Evolutionary conservation across 1,140 invertebrate genomes (phyloP).

Genomic region (Eumeta japonica): DNA sequence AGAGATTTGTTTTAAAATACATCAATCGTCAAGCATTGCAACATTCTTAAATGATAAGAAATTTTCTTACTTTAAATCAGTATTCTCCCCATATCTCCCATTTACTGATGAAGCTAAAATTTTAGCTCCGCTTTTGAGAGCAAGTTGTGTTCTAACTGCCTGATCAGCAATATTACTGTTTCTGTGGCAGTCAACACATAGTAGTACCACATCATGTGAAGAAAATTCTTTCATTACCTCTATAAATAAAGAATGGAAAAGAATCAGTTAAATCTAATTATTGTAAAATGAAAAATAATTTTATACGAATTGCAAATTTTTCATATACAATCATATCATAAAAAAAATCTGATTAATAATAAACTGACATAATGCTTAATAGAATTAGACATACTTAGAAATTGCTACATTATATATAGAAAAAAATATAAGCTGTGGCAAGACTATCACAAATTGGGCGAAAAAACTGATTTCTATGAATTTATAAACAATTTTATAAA

Average conservation of each 20-base stretch:
- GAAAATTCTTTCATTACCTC: constrained; percentile 78
- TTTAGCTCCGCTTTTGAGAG: constrained; percentile 66
- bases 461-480: too few species aligned
- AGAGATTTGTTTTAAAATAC: too few species aligned
- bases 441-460: too few species aligned
- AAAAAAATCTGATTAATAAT: too few species aligned
- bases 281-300: background rate
- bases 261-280: background rate
- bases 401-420: background rate
- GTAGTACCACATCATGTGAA: constrained; percentile 78
- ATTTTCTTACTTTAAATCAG: constrained; percentile 25
- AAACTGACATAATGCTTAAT: too few species aligned
- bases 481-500: too few species aligned
- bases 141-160: constrained; percentile 62
- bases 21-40: too few species aligned
- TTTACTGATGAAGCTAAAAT: constrained; percentile 14
- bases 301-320: background rate
- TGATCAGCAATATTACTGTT: constrained; percentile 70
- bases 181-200: constrained; percentile 78
- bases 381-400: background rate
- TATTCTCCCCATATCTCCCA: constrained; percentile 20
- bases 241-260: constrained; percentile 27
- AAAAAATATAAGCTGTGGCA: too few species aligned
- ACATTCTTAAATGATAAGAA: background rate
- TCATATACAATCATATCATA: background rate